These are phyloP conservation scores for Serilophus lunatus DNA, from an alignment of 2,113 vertebrate species.

Conservation along the genomic window DNA sequence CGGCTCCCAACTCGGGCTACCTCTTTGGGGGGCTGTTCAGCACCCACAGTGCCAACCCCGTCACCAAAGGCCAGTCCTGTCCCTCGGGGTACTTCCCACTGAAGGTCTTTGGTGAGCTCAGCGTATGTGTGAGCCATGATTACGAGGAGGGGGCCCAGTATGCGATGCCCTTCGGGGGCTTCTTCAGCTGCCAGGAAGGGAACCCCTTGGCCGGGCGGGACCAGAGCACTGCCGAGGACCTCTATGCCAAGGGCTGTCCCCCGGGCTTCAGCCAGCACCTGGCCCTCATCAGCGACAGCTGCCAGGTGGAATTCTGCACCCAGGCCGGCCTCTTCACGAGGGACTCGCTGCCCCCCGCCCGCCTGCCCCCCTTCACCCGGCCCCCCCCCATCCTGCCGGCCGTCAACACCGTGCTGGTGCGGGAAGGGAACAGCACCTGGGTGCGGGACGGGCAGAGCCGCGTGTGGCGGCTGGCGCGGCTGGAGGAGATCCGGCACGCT, in stretches of 20 bases:
- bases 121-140: slow-evolving; percentile 82
- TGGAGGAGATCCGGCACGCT: slow-evolving; percentile 51
- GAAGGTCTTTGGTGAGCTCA: slow-evolving; percentile 77
- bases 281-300: slow-evolving; percentile 84
- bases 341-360: slow-evolving; percentile 71
- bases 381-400: slow-evolving; percentile 64
- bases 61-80: slow-evolving; percentile 82
- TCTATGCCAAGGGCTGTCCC: slow-evolving; percentile 74
- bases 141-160: slow-evolving; percentile 71
- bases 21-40: slow-evolving; percentile 89
- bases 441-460: slow-evolving; percentile 76
- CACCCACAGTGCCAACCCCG: slow-evolving; percentile 70
- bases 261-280: slow-evolving; percentile 86
- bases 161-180: slow-evolving; percentile 83
- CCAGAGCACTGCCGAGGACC: not conserved
- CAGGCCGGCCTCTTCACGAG: slow-evolving; percentile 78
- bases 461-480: slow-evolving; percentile 75
- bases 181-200: slow-evolving; percentile 86
- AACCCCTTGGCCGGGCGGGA: slow-evolving; percentile 74
- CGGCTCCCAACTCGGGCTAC: slow-evolving; percentile 64
- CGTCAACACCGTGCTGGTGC: slow-evolving; percentile 81
- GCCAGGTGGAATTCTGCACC: slow-evolving; percentile 87
- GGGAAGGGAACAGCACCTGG: slow-evolving; percentile 77
- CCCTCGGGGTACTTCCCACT: slow-evolving; percentile 70
- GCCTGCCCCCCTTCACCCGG: slow-evolving; percentile 82